Conservation (phyloP, 2,888 invertebrate species). For the Gastrophysa polygoni region DNA sequence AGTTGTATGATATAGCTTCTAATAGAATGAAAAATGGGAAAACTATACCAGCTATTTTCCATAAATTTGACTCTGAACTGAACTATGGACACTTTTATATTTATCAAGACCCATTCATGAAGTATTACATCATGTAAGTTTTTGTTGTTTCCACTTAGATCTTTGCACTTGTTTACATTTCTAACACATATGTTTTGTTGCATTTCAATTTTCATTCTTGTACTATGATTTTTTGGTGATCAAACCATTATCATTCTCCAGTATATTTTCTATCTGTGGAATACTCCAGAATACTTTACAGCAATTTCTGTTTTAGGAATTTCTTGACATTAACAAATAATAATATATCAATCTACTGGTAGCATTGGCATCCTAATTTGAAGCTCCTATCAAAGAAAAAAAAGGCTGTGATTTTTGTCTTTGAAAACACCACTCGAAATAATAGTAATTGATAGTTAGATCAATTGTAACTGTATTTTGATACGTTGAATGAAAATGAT, state of each 20-base stretch:
- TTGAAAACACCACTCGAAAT: background rate
- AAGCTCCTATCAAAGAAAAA: conserved; percentile 35
- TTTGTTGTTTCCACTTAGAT: background rate
- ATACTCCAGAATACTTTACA: background rate
- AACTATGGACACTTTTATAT: conserved; percentile 42
- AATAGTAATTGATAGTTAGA: background rate
- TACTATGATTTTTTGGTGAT: too few species aligned
- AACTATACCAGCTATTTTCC: conserved; percentile 31
- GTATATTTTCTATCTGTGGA: background rate
- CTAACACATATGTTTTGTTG: too few species aligned
- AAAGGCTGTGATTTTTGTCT: conserved; percentile 32
- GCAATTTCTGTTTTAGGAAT: conserved; percentile 26
- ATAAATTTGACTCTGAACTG: conserved; percentile 37
- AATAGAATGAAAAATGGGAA: conserved; percentile 10
- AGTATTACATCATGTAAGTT: conserved; percentile 48
- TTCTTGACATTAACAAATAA: conserved; percentile 15
- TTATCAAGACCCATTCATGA: conserved; percentile 47
- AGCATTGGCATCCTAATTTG: background rate
- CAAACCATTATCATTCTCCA: too few species aligned
- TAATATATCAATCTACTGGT: conserved; percentile 1
- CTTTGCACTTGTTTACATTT: too few species aligned
- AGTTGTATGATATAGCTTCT: conserved; percentile 41
- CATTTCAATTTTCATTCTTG: too few species aligned
- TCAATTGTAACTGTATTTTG: background rate
- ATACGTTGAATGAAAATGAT: background rate